Base-by-base conservation (phyloP, 2,888 invertebrate species). In the Catocala fraxini region DNA sequence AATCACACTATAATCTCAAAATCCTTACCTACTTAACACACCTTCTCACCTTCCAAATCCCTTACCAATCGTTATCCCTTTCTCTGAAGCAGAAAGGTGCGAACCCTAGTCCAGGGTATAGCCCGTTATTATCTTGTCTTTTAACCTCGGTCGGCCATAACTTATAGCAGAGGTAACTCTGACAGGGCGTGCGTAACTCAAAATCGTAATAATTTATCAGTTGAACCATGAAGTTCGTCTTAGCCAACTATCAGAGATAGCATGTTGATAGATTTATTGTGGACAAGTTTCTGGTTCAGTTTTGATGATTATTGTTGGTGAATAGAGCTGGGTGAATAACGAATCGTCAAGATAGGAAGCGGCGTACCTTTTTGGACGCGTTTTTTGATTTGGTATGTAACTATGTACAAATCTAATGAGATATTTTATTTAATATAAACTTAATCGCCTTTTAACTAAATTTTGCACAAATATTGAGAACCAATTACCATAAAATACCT, bases 171-270 rank as follows among this genome's bases (percentile, higher is more conserved):
- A 62, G 59, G 56, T 64, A 72, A 57, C 64, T 67, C 73, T 67
- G 75, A 57, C 71, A 59, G 58, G 61, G 67, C 69, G 70, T 72
- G 73, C 73, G 66, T 70, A 70, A 59, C 73, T 77, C 78, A 77
- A 75, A 78, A 75, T 71, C 61, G 71, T 66, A 76, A 80, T 75
- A 81, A 79, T 81, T 79, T 77, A 80, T 77, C 71, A 77, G 67
- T 65, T 55, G 6, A 53, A 56, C 59, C 63, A 34, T 42, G 15
- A 65, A 61, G 33, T 71, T 71, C 63, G 64, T 75, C 71, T 71
- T 66, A 51, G 49, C 49, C 53, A 55, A 64, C 59, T 70, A 65
- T 69, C 49, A 54, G 68, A 68, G 70, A 54, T 60, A 56, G 11
- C 42, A 42, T 47, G 59, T 51, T 69, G 71, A 75, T 72, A 65